These are phyloP conservation scores for Pheosia tremula DNA, from an alignment of 2,888 invertebrate genomes.

Conservation along the genomic window DNA sequence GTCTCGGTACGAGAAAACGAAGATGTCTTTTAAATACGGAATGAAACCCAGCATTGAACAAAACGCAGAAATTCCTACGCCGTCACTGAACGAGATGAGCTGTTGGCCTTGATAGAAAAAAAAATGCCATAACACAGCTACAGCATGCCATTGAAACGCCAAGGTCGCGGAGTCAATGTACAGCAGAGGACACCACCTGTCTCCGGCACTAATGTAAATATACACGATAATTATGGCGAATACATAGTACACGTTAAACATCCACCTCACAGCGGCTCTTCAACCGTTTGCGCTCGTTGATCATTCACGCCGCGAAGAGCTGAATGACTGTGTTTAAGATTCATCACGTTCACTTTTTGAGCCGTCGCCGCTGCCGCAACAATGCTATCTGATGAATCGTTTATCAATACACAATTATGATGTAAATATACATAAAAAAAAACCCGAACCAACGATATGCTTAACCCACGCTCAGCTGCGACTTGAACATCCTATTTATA, in stretches of 20 bases:
- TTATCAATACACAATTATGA: slow-evolving; percentile 20
- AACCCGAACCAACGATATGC: slow-evolving; percentile 22
- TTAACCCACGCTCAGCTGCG: slow-evolving; percentile 41
- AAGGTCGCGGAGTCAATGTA: slow-evolving; percentile 79
- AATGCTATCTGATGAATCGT: slow-evolving; percentile 31
- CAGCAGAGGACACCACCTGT: slow-evolving; percentile 77
- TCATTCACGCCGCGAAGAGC: slow-evolving; percentile 39
- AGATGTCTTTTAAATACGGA: slow-evolving; percentile 21
- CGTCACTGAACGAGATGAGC: slow-evolving; percentile 50
- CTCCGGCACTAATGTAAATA: slow-evolving; percentile 62
- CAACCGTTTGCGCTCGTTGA: slow-evolving; percentile 44
- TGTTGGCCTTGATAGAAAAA: slow-evolving; percentile 68
- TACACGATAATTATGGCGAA: slow-evolving; percentile 54
- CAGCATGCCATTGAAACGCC: slow-evolving; percentile 72
- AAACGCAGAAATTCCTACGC: slow-evolving; percentile 41
- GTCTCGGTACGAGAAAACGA: slow-evolving; percentile 15
- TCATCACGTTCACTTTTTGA: slow-evolving; percentile 45
- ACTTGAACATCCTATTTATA: slow-evolving; percentile 45
- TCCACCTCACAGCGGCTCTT: slow-evolving; percentile 32
- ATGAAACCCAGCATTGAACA: slow-evolving; percentile 37
- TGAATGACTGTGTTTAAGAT: slow-evolving; percentile 42
- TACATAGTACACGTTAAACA: slow-evolving; percentile 43
- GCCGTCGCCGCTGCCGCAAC: slow-evolving; percentile 19
- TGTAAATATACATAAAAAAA: slow-evolving; percentile 10
- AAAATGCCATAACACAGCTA: slow-evolving; percentile 62